Percentiles rank a stretch among this genome's conserved stretches.
Conservation (phyloP, 2,888 invertebrate genomes). For the Clistopyga incitator region DNA sequence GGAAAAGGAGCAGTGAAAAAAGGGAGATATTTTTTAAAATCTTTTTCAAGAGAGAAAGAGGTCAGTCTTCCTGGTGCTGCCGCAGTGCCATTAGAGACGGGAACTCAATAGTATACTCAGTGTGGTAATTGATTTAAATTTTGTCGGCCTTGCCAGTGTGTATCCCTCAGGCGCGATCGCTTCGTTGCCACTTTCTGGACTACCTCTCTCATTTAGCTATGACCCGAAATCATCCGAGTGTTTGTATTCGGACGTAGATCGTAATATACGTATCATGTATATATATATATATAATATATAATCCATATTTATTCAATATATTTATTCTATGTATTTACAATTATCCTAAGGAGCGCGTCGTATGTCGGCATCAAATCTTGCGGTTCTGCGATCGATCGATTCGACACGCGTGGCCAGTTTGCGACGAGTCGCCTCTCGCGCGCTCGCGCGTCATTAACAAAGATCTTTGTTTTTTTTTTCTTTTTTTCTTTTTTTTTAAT, state of each 20-base stretch:
- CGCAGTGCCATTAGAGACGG: conserved; percentile 49
- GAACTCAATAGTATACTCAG: conserved; percentile 57
- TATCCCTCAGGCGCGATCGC: conserved; percentile 61
- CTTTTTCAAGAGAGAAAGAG: conserved; percentile 50
- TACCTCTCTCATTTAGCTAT: conserved; percentile 63
- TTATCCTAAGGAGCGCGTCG: conserved; percentile 66
- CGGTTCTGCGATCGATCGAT: conserved; percentile 58
- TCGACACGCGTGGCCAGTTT: conserved; percentile 58
- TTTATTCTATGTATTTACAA: conserved; percentile 63
- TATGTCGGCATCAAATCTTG: conserved; percentile 62
- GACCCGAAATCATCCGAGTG: conserved; percentile 62
- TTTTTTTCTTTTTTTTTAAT: conserved; percentile 58
- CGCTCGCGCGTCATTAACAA: conserved; percentile 60
- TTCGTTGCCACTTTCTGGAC: conserved; percentile 65
- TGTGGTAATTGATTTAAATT: conserved; percentile 65
- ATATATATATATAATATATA: conserved; percentile 47
- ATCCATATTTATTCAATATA: conserved; percentile 52
- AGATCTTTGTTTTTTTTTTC: conserved; percentile 45
- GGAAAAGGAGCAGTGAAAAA: conserved; percentile 38
- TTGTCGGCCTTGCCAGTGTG: conserved; percentile 58
- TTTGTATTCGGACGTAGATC: conserved; percentile 49
- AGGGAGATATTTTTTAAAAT: background rate
- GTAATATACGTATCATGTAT: conserved; percentile 51
- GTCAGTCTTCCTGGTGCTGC: conserved; percentile 62
- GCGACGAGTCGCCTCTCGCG: conserved; percentile 58